These are phyloP conservation scores for Gopherus flavomarginatus DNA, from an alignment of 2,113 vertebrate species.

Conservation along the genomic window DNA sequence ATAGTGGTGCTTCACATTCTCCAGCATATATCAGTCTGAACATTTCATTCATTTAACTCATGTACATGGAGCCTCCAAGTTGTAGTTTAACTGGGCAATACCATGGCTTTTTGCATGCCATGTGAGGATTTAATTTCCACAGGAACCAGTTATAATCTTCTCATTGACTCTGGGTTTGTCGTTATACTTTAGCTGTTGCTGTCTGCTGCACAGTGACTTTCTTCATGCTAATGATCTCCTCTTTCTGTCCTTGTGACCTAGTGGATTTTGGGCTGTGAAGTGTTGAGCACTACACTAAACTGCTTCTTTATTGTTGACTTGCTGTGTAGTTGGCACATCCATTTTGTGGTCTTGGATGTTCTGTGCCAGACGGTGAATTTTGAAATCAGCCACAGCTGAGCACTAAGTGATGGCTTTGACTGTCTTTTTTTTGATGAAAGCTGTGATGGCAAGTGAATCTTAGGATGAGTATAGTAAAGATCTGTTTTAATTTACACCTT, in stretches of 20 bases:
- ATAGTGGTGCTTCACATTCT: constrained; percentile 59
- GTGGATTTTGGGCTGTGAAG: background rate
- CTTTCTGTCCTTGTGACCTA: background rate
- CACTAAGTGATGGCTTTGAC: background rate
- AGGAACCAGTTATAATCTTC: background rate
- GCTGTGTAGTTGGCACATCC: background rate
- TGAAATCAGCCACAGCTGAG: background rate
- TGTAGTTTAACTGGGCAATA: constrained; percentile 57
- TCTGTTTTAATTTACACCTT: background rate
- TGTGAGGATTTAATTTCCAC: background rate
- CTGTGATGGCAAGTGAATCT: background rate
- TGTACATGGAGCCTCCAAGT: constrained; percentile 23
- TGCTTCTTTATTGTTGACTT: background rate
- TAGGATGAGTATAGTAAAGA: background rate
- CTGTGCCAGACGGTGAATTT: background rate
- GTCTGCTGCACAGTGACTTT: background rate
- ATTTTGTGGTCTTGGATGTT: background rate
- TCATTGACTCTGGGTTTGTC: background rate
- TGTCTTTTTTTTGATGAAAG: background rate
- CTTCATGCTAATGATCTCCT: background rate
- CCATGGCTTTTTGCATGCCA: background rate
- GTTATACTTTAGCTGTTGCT: background rate
- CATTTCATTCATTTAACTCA: background rate
- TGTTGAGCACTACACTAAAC: background rate
- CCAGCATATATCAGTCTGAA: constrained; percentile 56